Conservation (phyloP, 2,888 invertebrate species). For the Cerceris rybyensis region DNA sequence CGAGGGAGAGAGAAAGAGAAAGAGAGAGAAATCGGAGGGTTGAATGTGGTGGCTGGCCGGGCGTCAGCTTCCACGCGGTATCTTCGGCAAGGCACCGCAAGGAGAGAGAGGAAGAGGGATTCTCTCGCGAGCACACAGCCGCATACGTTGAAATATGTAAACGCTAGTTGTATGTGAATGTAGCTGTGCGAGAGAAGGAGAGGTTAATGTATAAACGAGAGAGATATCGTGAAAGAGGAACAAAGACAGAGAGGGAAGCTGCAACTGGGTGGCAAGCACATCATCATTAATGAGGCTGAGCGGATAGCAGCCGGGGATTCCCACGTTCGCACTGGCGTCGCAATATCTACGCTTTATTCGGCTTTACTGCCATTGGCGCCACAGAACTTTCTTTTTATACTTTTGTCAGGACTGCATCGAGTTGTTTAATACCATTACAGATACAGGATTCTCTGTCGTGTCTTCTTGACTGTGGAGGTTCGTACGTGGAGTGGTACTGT, state of each 20-base stretch:
- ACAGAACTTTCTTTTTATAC: slow-evolving; percentile 42
- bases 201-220: slow-evolving; percentile 3
- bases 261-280: slow-evolving; percentile 89
- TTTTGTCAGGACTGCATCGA: not conserved
- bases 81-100: slow-evolving; percentile 55
- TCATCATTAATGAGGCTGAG: slow-evolving; percentile 90
- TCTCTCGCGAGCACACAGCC: slow-evolving; percentile 27
- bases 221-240: slow-evolving; percentile 32
- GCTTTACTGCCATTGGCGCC: slow-evolving; percentile 59
- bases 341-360: slow-evolving; percentile 74
- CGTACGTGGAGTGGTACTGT: too few relatives aligned
- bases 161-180: slow-evolving; percentile 18
- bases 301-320: slow-evolving; percentile 78
- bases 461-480: too few relatives aligned
- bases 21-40: slow-evolving; percentile 49
- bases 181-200: not conserved
- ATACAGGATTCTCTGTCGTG: not conserved
- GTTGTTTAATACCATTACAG: not conserved
- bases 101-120: slow-evolving; percentile 28
- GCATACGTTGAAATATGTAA: slow-evolving; percentile 52
- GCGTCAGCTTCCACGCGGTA: slow-evolving; percentile 65
- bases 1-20: slow-evolving; percentile 12
- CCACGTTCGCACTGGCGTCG: slow-evolving; percentile 79
- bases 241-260: slow-evolving; percentile 60
- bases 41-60: slow-evolving; percentile 61